These are phyloP conservation scores for Octopus sinensis DNA, from an alignment of 1,140 invertebrate species.

Conservation along the genomic window DNA sequence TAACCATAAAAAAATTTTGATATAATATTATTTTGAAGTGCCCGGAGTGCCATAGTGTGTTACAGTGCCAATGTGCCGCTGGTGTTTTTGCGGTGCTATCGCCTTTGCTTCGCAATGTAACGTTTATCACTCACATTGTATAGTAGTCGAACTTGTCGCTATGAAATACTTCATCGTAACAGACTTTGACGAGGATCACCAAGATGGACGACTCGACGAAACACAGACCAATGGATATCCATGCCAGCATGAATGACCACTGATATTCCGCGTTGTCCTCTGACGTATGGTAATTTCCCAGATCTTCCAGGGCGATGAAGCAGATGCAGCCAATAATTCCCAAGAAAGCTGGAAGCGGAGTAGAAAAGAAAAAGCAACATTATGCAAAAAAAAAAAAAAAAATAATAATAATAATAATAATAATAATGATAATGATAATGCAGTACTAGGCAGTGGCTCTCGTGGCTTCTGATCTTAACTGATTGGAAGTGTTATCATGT, in stretches of 20 bases:
- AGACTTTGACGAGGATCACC: slow-evolving; percentile 34
- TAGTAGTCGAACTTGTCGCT: slow-evolving; percentile 3
- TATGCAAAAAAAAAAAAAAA: too few relatives aligned
- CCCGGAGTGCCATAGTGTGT: too few relatives aligned
- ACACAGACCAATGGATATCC: slow-evolving; percentile 38
- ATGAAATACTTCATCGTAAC: slow-evolving; percentile 33
- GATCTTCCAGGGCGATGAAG: slow-evolving; percentile 44
- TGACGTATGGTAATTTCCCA: slow-evolving; percentile 25
- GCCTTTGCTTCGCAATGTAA: too few relatives aligned
- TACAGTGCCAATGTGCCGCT: too few relatives aligned
- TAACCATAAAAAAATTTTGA: too few relatives aligned
- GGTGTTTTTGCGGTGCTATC: too few relatives aligned
- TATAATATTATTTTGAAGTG: too few relatives aligned
- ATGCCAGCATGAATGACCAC: slow-evolving; percentile 46
- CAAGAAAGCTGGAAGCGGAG: slow-evolving; percentile 37
- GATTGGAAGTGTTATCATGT: too few relatives aligned
- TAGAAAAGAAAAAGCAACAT: slow-evolving; percentile 2
- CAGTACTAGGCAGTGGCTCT: too few relatives aligned
- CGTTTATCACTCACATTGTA: not conserved
- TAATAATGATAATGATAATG: too few relatives aligned
- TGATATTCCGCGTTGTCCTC: slow-evolving; percentile 26
- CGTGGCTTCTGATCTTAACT: too few relatives aligned
- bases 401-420: too few relatives aligned
- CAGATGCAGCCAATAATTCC: slow-evolving; percentile 43
- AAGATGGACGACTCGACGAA: slow-evolving; percentile 40